A percentile compares a stretch with the other conserved stretches of the same genome.
Evolutionary conservation across 1,140 invertebrate species (phyloP).

Genomic region (Eciton burchellii): DNA sequence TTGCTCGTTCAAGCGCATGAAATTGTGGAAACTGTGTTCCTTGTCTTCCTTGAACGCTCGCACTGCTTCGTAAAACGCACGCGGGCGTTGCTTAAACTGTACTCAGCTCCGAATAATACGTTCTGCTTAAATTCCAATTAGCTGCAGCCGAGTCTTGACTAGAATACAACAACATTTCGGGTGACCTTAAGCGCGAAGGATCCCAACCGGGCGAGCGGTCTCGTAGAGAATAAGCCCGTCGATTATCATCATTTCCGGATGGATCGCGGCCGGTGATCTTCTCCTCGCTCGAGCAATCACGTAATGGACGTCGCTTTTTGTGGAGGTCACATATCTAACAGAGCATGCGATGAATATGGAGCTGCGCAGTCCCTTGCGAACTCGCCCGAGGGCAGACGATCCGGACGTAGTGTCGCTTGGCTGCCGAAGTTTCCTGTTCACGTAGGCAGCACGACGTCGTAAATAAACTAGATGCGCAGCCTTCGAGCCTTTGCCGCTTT

Average conservation of each 20-base stretch:
- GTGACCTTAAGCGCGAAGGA: no score
- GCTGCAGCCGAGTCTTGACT: no score
- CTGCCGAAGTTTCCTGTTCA: constrained; percentile 33
- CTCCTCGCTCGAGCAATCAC: constrained; percentile 45
- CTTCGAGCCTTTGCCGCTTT: constrained; percentile 40
- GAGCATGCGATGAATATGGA: constrained; percentile 55
- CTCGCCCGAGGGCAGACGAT: constrained; percentile 21
- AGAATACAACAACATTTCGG: no score
- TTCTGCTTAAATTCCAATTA: no score
- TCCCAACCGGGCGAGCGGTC: background rate
- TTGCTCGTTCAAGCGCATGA: no score
- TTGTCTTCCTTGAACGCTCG: no score
- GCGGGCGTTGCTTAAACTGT: no score
- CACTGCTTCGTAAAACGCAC: no score
- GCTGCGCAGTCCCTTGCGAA: constrained; percentile 4
- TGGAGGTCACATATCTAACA: constrained; percentile 31
- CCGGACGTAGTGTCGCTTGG: constrained; percentile 4
- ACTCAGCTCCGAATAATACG: no score
- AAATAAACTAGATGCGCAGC: constrained; percentile 45
- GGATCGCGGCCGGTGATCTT: constrained; percentile 7
- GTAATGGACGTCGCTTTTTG: constrained; percentile 58
- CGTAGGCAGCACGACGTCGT: constrained; percentile 12
- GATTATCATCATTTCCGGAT: background rate
- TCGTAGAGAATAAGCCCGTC: background rate
- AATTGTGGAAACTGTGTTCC: no score